Evolutionary conservation across 2,113 vertebrate species (phyloP), one percentile per base, ranked within the genome.

Genomic region (Paradoxurus hermaphroditus): DNA sequence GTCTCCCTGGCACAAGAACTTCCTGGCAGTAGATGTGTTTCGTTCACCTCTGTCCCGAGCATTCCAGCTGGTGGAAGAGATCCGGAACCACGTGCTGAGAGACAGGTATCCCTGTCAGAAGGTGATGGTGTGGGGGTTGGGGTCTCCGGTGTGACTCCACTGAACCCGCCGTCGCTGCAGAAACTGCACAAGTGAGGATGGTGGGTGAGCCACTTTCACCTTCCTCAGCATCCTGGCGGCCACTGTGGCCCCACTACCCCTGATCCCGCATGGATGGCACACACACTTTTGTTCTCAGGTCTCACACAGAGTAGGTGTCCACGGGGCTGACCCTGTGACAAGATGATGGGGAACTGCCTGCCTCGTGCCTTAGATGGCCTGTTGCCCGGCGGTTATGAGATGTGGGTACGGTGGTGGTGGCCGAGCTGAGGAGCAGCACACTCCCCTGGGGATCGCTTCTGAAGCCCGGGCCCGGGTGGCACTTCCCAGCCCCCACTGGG

Each of bases 51-150:
- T 99, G 49, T 99, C 99, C 46, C 99, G 99, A 0, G 99, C 99
- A 25, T 99, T 99, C 92, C 99, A 98, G 95, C 98, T 99, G 18
- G 99, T 99, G 98, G 99, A 99, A 92, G 99, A 99, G 98, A 99
- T 99, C 73, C 99, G 99, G 56, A 99, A 99, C 98, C 99, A 99
- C 0, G 99, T 99, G 91, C 98, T 99, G 97, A 96, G 99, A 3
- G 99, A 99, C 98, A 99, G 99, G 99, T 99, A 98, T 1, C 31
- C 7, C 1, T 41, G 12, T 11, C 8, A 0, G 3, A 41, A 91
- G 86, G 31, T 25, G 34, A n/a, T n/a, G n/a, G n/a, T n/a, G 23
- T 7, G n/a, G 39, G 36, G 27, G 21, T 23, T 27, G 0, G 0
- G 0, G 46, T 51, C 44, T 44, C 70, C 34, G 0, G 7, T 12